Evolutionary conservation across 1,140 invertebrate species (phyloP), one percentile per base, ranked within the genome.

Genomic region (Megalonaias nervosa): DNA sequence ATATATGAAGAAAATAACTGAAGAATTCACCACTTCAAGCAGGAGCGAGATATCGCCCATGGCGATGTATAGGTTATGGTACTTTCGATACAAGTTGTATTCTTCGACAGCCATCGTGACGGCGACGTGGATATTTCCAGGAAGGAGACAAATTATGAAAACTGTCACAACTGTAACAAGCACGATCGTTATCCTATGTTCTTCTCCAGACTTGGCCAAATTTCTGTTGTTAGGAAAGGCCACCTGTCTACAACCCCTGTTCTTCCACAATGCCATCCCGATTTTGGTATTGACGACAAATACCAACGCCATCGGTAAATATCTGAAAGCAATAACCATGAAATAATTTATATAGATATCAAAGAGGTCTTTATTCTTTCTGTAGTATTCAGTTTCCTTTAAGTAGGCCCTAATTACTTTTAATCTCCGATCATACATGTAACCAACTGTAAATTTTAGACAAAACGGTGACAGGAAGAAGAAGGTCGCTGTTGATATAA

Each of bases 1-100:
- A 67, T 81, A 79, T 23, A 74, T 73, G 31, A 75, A 61, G 62
- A 78, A 79, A 66, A 79, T 81, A 62, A 67, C 31, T 15, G 71
- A 79, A 1, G 75, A 75, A 58, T 79, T 81, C 59, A 67, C 17
- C 11, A 66, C 67, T 26, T 67, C 77, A 19, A 75, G 65, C 60
- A 79, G 58, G 13, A 75, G 13, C 56, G 65, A 55, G 16, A 81
- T 15, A n/a, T 71, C 74, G 55, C 58, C 75, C 5, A 75, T 15
- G 2, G 69, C 56, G 57, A 71, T 65, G 65, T 71, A 81, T 17
- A 74, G 38, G 64, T 74, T 70, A 66, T 58, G 26, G 57, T 81
- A 77, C 19, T 56, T 71, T 21, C 75, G 71, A 6, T 17, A 56
- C 16, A 74, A 69, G 11, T 26, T 65, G 62, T 70, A 74, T 11